phyloP scores from a whole-genome alignment of 30 jellyfish, hydroid and myxozoan species.

The Pseudorhiza aurosa region DNA sequence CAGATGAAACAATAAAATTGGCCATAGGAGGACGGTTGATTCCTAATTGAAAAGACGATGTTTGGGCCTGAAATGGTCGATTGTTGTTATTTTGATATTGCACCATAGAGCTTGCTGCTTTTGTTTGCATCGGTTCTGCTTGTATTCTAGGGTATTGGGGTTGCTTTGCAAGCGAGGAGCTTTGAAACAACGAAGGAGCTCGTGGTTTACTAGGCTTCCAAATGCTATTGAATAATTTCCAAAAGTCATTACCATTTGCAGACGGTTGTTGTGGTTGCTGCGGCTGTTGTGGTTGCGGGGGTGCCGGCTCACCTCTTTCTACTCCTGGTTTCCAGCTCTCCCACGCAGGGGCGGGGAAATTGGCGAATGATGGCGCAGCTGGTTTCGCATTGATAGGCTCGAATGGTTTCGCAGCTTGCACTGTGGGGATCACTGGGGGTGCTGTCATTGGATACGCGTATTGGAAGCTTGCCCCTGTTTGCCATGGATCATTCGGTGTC shows the following conservation, averaged over 20 bases:
- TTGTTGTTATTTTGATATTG: constrained; percentile 46
- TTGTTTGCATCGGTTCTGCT: constrained; percentile 35
- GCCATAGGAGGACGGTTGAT: constrained; percentile 39
- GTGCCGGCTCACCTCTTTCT: constrained; percentile 26
- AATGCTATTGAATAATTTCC: constrained; percentile 35
- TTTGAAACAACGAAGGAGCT: constrained; percentile 41
- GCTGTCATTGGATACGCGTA: constrained; percentile 64
- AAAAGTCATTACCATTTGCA: constrained; percentile 50
- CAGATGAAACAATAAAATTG: constrained; percentile 25
- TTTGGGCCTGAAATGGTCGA: constrained; percentile 61
- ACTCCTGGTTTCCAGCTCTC: constrained; percentile 22
- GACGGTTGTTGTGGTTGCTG: constrained; percentile 30
- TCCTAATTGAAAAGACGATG: constrained; percentile 54
- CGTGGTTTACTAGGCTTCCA: constrained; percentile 36
- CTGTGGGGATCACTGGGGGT: constrained; percentile 39
- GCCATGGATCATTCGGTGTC: constrained; percentile 61
- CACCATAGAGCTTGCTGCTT: constrained; percentile 27
- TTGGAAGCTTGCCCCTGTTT: constrained; percentile 75
- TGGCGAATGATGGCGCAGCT: constrained; percentile 30
- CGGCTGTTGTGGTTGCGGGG: constrained; percentile 16
- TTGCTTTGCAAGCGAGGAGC: constrained; percentile 14
- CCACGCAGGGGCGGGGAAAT: constrained; percentile 25
- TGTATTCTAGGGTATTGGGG: constrained; percentile 8
- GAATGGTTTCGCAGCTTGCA: constrained; percentile 36
- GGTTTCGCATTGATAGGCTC: constrained; percentile 39